Percentiles rank a stretch among this genome's conserved stretches.
phyloP scores from a whole-genome alignment of 2,797 vertebrate species.

The Choloepus didactylus region DNA sequence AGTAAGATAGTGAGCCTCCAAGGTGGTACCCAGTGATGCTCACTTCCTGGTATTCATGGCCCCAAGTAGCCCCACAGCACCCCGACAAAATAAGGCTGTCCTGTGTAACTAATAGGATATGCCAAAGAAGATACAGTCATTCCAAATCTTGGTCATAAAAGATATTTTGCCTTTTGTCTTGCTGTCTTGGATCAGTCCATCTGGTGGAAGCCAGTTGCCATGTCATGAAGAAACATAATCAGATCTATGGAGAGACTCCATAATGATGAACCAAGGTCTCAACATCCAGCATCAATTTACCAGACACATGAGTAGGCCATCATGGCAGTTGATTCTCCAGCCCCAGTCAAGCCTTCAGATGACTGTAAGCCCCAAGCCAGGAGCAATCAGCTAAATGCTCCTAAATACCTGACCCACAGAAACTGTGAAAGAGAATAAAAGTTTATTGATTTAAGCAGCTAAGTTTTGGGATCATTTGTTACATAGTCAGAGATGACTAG shows the following conservation, averaged over 20 bases:
- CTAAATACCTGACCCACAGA: conserved; percentile 17
- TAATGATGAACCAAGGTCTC: background rate
- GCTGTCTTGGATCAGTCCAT: background rate
- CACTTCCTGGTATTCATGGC: background rate
- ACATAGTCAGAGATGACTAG: background rate
- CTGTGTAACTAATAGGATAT: background rate
- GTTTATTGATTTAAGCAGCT: background rate
- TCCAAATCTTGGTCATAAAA: background rate
- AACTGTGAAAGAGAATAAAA: background rate
- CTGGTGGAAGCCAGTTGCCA: background rate
- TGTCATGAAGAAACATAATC: background rate
- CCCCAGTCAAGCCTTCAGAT: background rate
- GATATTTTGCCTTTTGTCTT: background rate
- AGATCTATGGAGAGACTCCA: background rate
- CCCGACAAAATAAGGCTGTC: background rate
- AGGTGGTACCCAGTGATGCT: background rate
- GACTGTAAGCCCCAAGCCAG: background rate
- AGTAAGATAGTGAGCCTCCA: background rate
- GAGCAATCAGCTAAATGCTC: background rate
- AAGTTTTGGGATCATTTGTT: background rate
- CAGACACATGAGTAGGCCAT: background rate
- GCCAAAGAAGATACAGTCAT: background rate
- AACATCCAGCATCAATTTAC: background rate
- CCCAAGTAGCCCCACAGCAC: background rate
- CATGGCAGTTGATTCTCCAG: background rate